phyloP scores from a whole-genome alignment of 2,797 vertebrate species.

The Chelidonichthys spinosus region DNA sequence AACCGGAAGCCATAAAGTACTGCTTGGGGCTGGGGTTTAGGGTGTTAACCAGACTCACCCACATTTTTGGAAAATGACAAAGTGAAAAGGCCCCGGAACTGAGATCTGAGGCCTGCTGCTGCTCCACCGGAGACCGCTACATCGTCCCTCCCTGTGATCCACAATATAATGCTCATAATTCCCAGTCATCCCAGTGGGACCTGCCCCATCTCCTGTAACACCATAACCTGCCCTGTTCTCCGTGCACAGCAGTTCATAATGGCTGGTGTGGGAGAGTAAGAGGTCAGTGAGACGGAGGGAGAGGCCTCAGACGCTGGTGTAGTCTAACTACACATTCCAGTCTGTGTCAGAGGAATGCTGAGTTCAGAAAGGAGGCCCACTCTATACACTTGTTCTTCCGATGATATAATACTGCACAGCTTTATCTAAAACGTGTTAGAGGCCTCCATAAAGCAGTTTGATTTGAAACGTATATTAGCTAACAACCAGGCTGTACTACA shows the following conservation, averaged over 20 bases:
- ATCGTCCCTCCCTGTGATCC: constrained; percentile 67
- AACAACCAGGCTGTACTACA: neutral
- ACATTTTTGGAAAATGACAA: constrained; percentile 87
- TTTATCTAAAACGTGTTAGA: neutral
- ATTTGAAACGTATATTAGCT: neutral
- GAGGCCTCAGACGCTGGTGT: constrained; percentile 67
- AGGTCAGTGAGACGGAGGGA: constrained; percentile 59
- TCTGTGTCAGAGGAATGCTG: constrained; percentile 65
- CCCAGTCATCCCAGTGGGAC: constrained; percentile 52
- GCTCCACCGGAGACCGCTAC: constrained; percentile 56
- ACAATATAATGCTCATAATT: constrained; percentile 51
- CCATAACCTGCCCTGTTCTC: constrained; percentile 32
- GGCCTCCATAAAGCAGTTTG: neutral
- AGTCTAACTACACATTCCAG: constrained; percentile 73
- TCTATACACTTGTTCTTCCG: constrained; percentile 27
- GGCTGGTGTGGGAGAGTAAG: constrained; percentile 53
- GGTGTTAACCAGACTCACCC: constrained; percentile 88
- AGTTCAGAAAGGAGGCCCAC: constrained; percentile 46
- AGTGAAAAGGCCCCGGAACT: constrained; percentile 68
- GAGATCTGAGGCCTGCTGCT: constrained; percentile 70
- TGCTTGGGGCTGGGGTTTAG: constrained; percentile 75
- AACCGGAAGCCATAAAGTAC: constrained; percentile 76
- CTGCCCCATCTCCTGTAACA: constrained; percentile 52
- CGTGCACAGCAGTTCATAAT: constrained; percentile 31
- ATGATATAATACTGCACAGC: constrained; percentile 10